phyloP scores from a whole-genome alignment of 1,140 invertebrate genomes.

The Drosophila tristis region DNA sequence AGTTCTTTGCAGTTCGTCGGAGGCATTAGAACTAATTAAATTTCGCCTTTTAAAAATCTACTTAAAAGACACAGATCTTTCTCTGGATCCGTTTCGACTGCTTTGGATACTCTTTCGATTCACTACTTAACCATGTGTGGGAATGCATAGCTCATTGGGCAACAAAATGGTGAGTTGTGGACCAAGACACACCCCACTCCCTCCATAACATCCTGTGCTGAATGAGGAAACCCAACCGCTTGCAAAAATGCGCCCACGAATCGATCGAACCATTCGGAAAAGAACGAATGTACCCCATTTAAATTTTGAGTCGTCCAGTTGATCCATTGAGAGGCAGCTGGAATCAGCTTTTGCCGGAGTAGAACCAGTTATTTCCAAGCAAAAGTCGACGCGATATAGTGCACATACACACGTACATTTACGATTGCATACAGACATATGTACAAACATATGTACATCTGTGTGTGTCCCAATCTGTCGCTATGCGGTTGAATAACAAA shows the following conservation, averaged over 20 bases:
- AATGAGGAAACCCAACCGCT: slow-evolving; percentile 41
- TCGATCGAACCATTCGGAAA: slow-evolving; percentile 11
- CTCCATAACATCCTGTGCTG: neutral
- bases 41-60: neutral
- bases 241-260: slow-evolving; percentile 41
- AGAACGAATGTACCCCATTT: slow-evolving; percentile 3
- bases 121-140: slow-evolving; percentile 51
- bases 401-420: slow-evolving; percentile 3
- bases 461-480: slow-evolving; percentile 36
- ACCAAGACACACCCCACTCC: neutral
- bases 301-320: slow-evolving; percentile 23
- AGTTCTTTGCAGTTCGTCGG: slow-evolving; percentile 67
- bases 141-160: slow-evolving; percentile 39
- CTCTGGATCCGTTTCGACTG: slow-evolving; percentile 1
- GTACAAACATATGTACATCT: neutral
- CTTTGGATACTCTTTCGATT: slow-evolving; percentile 23
- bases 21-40: slow-evolving; percentile 51
- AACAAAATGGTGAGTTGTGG: slow-evolving; percentile 69
- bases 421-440: neutral
- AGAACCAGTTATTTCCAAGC: slow-evolving; percentile 71
- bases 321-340: slow-evolving; percentile 33
- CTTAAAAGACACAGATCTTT: neutral
- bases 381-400: slow-evolving; percentile 59
- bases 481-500: slow-evolving; percentile 48
- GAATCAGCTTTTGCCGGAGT: slow-evolving; percentile 65